Conservation (phyloP, 2,113 vertebrate species). For the Phalacrocorax brasilianus region DNA sequence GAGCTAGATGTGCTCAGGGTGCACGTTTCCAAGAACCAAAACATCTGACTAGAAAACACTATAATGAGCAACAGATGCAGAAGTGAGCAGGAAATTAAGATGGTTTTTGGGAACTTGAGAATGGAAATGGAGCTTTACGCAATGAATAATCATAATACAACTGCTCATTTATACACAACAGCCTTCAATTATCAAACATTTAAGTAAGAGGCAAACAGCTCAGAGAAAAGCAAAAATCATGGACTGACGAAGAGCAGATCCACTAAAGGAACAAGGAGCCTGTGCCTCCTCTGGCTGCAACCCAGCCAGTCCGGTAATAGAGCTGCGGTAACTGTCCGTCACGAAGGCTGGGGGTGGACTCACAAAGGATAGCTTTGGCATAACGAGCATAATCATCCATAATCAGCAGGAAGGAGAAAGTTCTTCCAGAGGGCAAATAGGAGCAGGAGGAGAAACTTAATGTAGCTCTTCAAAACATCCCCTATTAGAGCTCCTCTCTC, state of each 20-base stretch:
- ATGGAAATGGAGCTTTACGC: not conserved
- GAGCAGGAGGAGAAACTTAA: not conserved
- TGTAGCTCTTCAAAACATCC: not conserved
- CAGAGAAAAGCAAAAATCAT: not conserved
- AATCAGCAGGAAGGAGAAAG: not conserved
- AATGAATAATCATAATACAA: slow-evolving; percentile 13
- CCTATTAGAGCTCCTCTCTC: not conserved
- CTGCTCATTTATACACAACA: not conserved
- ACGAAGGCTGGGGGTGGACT: not conserved
- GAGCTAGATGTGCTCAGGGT: not conserved
- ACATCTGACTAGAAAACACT: not conserved
- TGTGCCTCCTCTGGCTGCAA: not conserved
- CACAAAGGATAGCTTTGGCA: not conserved
- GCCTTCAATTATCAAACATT: not conserved
- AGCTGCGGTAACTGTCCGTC: not conserved
- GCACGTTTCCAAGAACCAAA: not conserved
- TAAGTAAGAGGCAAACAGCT: not conserved
- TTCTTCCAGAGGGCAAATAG: not conserved
- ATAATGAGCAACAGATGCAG: not conserved
- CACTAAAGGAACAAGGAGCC: not conserved
- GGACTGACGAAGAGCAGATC: not conserved
- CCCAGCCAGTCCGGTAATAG: not conserved
- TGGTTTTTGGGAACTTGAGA: not conserved
- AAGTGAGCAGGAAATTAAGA: not conserved
- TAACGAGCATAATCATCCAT: not conserved